These are phyloP conservation scores for Scytalopus superciliaris DNA, from an alignment of 2,113 vertebrate genomes.

Conservation along the genomic window DNA sequence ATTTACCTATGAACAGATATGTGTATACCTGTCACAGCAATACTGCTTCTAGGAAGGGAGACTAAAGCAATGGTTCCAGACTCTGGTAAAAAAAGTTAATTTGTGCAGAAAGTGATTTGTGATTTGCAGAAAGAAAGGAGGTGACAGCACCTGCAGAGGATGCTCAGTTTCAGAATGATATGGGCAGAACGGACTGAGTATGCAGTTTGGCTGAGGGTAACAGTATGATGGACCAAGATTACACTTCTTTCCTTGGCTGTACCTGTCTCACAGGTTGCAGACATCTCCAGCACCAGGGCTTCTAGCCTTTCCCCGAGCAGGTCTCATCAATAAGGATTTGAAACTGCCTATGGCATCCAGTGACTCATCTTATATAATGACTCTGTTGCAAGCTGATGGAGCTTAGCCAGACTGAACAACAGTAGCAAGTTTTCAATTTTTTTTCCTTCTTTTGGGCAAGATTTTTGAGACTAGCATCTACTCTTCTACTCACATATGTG, in stretches of 20 bases:
- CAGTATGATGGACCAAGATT: background rate
- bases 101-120: background rate
- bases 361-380: slow-evolving; percentile 3
- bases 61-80: background rate
- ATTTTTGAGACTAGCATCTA: background rate
- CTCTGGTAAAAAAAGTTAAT: background rate
- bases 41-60: background rate
- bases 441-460: background rate
- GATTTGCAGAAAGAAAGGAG: background rate
- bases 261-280: background rate
- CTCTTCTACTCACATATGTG: background rate
- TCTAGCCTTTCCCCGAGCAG: background rate
- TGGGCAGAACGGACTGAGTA: background rate
- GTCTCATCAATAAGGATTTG: background rate
- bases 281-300: background rate
- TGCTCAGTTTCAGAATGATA: background rate
- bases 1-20: background rate
- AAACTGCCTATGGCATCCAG: background rate
- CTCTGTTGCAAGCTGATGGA: slow-evolving; percentile 12
- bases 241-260: background rate
- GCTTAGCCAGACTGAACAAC: background rate
- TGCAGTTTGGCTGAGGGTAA: background rate
- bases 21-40: background rate
- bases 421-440: background rate
- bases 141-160: background rate